Percentiles rank a stretch among this genome's conserved stretches.
Evolutionary conservation across 1,140 invertebrate species (phyloP).

Genomic region (Drosophila equinoxialis): DNA sequence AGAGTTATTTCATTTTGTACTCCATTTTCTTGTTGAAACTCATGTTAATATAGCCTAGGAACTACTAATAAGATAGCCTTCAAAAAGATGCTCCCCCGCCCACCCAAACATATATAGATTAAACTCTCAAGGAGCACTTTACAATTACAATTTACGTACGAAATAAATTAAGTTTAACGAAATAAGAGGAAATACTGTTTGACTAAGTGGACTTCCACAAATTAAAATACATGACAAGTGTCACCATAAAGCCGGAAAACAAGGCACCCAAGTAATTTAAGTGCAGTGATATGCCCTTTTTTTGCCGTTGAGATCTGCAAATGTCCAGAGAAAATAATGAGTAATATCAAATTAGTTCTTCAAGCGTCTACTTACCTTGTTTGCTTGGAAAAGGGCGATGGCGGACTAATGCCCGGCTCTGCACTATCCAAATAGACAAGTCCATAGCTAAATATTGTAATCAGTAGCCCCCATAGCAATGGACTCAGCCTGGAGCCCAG

Average conservation of each 20-base stretch:
- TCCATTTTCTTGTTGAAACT: slow-evolving; percentile 33
- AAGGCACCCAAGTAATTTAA: slow-evolving; percentile 67
- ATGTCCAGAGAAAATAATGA: slow-evolving; percentile 6
- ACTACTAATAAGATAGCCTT: slow-evolving; percentile 47
- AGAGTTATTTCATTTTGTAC: slow-evolving; percentile 62
- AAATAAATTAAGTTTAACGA: slow-evolving; percentile 24
- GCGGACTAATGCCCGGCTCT: slow-evolving; percentile 83
- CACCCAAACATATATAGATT: slow-evolving; percentile 10
- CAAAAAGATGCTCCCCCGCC: slow-evolving; percentile 29
- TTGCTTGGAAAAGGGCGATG: slow-evolving; percentile 83
- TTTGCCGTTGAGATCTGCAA: slow-evolving; percentile 49
- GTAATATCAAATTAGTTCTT: slow-evolving; percentile 6
- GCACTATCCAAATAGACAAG: slow-evolving; percentile 84
- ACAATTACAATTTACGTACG: slow-evolving; percentile 42
- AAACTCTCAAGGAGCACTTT: slow-evolving; percentile 49
- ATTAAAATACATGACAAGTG: slow-evolving; percentile 55
- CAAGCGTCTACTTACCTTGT: slow-evolving; percentile 54
- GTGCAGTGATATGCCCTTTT: slow-evolving; percentile 37
- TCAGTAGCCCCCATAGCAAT: slow-evolving; percentile 63
- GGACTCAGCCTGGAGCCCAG: slow-evolving; percentile 55
- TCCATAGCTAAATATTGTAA: slow-evolving; percentile 81
- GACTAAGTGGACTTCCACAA: slow-evolving; percentile 36
- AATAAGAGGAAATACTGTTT: slow-evolving; percentile 52
- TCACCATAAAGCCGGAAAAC: slow-evolving; percentile 51
- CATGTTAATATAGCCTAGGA: slow-evolving; percentile 32